A percentile compares a stretch with the other conserved stretches of the same genome.
Evolutionary conservation across 2,888 invertebrate species (phyloP).

Genomic region (Lottia gigantea): DNA sequence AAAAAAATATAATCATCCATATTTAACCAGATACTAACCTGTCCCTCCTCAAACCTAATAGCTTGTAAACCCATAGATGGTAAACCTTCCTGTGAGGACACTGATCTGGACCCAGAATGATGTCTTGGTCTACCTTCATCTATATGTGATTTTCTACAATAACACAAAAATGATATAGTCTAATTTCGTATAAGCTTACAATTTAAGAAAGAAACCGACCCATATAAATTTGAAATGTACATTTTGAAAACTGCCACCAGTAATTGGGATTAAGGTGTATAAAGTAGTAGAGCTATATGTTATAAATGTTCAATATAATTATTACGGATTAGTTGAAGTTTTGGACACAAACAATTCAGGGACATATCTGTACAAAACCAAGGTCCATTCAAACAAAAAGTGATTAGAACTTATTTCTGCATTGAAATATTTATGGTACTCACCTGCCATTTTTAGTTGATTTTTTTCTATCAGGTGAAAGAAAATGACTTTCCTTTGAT

Average conservation of each 20-base stretch:
- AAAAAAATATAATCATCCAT: too few relatives aligned
- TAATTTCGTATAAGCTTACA: too few relatives aligned
- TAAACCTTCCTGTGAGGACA: slow-evolving; percentile 86
- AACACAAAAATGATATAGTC: background rate
- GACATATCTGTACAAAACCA: background rate
- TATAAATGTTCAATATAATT: too few relatives aligned
- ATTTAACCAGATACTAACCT: background rate
- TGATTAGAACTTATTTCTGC: background rate
- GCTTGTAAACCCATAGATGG: slow-evolving; percentile 81
- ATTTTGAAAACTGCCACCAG: too few relatives aligned
- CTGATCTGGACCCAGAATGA: slow-evolving; percentile 70
- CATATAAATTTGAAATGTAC: too few relatives aligned
- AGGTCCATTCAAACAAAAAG: background rate
- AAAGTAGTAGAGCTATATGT: too few relatives aligned
- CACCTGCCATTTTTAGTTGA: slow-evolving; percentile 45
- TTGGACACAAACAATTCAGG: background rate
- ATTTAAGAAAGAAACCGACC: too few relatives aligned
- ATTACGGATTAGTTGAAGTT: background rate
- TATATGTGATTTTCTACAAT: slow-evolving; percentile 19
- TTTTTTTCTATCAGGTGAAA: slow-evolving; percentile 37
- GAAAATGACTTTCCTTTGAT: slow-evolving; percentile 41
- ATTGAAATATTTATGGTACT: background rate
- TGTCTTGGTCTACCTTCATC: slow-evolving; percentile 36
- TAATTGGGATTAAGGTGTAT: too few relatives aligned
- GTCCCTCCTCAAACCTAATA: slow-evolving; percentile 66